Evolutionary conservation across 1,140 invertebrate genomes (phyloP).

Genomic region (Bombus vancouverensis): DNA sequence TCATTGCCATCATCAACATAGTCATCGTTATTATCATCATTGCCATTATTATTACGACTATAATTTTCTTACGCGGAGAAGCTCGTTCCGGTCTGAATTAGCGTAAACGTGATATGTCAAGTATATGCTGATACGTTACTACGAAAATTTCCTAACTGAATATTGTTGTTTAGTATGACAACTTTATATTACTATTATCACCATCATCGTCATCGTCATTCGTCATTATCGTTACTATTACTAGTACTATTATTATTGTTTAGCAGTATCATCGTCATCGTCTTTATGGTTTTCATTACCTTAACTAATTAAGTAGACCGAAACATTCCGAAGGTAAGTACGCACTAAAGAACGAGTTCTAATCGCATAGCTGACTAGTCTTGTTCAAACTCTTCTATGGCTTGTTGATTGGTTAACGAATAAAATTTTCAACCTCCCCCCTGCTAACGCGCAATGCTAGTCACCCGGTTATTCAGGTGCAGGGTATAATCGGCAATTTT

Average conservation of each 20-base stretch:
- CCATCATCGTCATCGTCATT: not conserved
- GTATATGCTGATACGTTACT: too few species aligned
- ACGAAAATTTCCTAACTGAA: not conserved
- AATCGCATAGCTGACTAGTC: not conserved
- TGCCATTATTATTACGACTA: conserved; percentile 7
- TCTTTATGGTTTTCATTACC: conserved; percentile 26
- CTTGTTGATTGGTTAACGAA: conserved; percentile 20
- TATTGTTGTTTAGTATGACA: not conserved
- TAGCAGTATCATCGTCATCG: not conserved
- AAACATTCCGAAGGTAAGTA: conserved; percentile 63
- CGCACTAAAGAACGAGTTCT: not conserved
- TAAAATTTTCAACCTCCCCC: conserved; percentile 18
- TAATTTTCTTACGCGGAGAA: not conserved
- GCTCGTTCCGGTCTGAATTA: not conserved
- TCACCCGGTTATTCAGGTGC: conserved; percentile 58
- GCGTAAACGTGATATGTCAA: not conserved
- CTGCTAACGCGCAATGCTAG: conserved; percentile 50
- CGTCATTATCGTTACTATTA: not conserved
- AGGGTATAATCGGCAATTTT: conserved; percentile 61
- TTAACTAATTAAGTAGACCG: conserved; percentile 37
- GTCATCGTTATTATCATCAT: not conserved
- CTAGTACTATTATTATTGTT: not conserved
- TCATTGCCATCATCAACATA: not conserved
- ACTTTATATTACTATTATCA: not conserved
- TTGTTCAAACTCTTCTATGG: conserved; percentile 31